Percentiles rank a stretch among this genome's conserved stretches.
These are phyloP conservation scores for Brevimyrus niger DNA, from an alignment of 2,113 vertebrate genomes.

Conservation along the genomic window DNA sequence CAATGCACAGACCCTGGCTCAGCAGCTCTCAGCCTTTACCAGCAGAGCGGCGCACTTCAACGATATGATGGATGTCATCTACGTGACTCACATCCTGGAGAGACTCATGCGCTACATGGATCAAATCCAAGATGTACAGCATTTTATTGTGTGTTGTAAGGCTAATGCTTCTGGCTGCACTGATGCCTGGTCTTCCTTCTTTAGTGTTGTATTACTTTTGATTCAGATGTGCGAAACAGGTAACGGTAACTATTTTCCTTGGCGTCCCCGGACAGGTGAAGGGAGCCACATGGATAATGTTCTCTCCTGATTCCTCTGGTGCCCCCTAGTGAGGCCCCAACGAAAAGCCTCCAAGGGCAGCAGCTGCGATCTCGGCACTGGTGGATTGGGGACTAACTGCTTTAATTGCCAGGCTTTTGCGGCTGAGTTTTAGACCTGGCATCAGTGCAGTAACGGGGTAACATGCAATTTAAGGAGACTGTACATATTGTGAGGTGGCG, in stretches of 20 bases:
- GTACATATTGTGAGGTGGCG: slow-evolving; percentile 33
- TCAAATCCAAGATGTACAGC: slow-evolving; percentile 67
- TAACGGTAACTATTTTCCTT: neutral
- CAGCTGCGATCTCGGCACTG: neutral
- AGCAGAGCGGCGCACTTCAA: slow-evolving; percentile 69
- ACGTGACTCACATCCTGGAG: slow-evolving; percentile 80
- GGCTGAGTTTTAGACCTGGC: slow-evolving; percentile 36
- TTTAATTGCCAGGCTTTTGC: slow-evolving; percentile 3
- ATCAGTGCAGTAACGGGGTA: slow-evolving; percentile 31
- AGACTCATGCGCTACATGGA: slow-evolving; percentile 72
- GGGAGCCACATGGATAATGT: neutral
- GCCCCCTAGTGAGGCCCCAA: neutral
- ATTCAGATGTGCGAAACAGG: neutral
- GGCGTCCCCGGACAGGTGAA: neutral
- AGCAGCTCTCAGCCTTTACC: slow-evolving; percentile 72
- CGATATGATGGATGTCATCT: slow-evolving; percentile 83
- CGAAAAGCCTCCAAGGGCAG: neutral
- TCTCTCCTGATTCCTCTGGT: neutral
- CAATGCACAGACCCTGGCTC: slow-evolving; percentile 68
- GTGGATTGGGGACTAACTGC: neutral
- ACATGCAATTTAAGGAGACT: slow-evolving; percentile 41
- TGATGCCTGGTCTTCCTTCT: neutral
- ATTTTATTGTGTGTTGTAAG: slow-evolving; percentile 3
- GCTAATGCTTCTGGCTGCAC: no score
- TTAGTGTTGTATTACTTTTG: neutral